phyloP scores from a whole-genome alignment of 2,113 vertebrate genomes.

The Entomyzon cyanotis region DNA sequence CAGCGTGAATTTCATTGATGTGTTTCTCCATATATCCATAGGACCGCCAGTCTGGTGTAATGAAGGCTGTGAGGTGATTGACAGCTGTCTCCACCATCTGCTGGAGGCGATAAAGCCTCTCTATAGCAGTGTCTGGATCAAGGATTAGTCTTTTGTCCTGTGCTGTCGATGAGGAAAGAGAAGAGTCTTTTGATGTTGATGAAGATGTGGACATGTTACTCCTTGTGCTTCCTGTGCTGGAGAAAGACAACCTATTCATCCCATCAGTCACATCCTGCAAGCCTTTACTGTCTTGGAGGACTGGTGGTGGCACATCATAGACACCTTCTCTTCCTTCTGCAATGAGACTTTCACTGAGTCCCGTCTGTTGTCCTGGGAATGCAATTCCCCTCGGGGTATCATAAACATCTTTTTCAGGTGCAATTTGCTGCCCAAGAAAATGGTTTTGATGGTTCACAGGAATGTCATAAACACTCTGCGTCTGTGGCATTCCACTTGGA shows the following conservation, averaged over 20 bases:
- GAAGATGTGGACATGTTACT: constrained; percentile 98
- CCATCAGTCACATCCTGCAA: constrained; percentile 84
- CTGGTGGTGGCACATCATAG: constrained; percentile 85
- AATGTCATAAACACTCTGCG: constrained; percentile 79
- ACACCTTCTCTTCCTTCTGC: constrained; percentile 77
- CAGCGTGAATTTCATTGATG: constrained; percentile 81
- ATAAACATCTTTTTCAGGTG: constrained; percentile 82
- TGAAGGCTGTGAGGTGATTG: constrained; percentile 74
- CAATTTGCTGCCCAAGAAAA: constrained; percentile 57
- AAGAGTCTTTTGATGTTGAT: constrained; percentile 85
- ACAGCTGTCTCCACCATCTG: constrained; percentile 81
- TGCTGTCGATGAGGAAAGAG: constrained; percentile 75
- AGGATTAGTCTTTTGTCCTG: constrained; percentile 76
- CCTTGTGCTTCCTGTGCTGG: constrained; percentile 91
- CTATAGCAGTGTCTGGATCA: constrained; percentile 87
- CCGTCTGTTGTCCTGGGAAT: constrained; percentile 66
- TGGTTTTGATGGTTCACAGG: constrained; percentile 69
- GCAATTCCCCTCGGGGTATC: constrained; percentile 85
- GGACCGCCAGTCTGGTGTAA: constrained; percentile 86
- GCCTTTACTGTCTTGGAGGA: constrained; percentile 71
- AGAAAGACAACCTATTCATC: constrained; percentile 92
- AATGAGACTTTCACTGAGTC: constrained; percentile 48
- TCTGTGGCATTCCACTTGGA: constrained; percentile 37
- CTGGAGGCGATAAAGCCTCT: constrained; percentile 82
- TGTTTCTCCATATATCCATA: constrained; percentile 86